These are phyloP conservation scores for Miichthys miiuy DNA, from an alignment of 2,797 vertebrate species.

Conservation along the genomic window DNA sequence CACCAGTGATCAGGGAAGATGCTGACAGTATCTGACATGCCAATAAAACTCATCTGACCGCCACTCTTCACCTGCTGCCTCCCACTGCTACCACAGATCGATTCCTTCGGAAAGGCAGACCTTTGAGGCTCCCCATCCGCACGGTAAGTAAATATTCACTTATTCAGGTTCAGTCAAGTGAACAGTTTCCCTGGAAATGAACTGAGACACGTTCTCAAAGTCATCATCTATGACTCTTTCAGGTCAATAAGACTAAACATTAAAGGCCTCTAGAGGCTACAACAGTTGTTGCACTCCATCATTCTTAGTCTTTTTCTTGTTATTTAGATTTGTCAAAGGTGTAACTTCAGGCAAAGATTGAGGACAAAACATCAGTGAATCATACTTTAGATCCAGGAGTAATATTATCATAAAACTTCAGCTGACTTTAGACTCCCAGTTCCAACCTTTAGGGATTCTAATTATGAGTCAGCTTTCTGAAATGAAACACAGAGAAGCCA, in stretches of 20 bases:
- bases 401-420: no score
- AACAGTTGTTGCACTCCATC: not conserved
- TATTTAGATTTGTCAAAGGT: not conserved
- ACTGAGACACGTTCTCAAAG: no score
- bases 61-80: conserved; percentile 7
- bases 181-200: not conserved
- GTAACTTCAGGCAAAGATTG: not conserved
- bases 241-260: not conserved
- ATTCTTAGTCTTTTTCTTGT: not conserved
- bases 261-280: not conserved
- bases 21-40: conserved; percentile 27
- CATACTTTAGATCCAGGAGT: no score
- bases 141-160: not conserved
- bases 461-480: not conserved
- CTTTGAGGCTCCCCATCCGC: not conserved
- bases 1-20: conserved; percentile 6
- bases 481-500: not conserved
- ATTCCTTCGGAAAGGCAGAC: not conserved
- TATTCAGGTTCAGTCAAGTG: not conserved
- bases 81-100: not conserved
- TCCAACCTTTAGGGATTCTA: not conserved
- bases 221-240: not conserved
- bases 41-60: conserved; percentile 17
- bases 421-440: no score
- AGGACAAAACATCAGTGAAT: not conserved